Evolutionary conservation across 2,888 invertebrate species (phyloP), one percentile per base, ranked within the genome.

Genomic region (Listrodromus nycthemerus): DNA sequence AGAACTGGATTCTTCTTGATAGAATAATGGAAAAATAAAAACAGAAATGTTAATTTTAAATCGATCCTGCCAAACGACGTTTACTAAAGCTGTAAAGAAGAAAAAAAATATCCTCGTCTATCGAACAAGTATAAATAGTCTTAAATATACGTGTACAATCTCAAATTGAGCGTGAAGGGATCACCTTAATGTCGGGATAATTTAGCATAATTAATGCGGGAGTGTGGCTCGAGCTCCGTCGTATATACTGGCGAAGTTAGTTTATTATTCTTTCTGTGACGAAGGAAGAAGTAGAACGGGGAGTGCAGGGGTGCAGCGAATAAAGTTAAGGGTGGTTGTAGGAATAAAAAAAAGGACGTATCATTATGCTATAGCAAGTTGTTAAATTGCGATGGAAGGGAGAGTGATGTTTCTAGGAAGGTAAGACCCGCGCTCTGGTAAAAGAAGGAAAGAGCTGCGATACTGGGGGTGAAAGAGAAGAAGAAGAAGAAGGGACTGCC

Each of bases 141-240:
- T 65, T 45, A 55, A 37, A 37, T 24, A 10, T 61, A 58, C 58
- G 50, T 48, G 67, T 37, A 58, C 55, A 76, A 80, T 83, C 75
- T 65, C 50, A 70, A 79, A 37, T 66, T 16, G 63, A 79, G 78
- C 79, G 70, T 77, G 67, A 85, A 82, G 66, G 58, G 71, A 74
- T 78, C 83, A 80, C 76, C 30, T 77, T 24, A 80, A 70, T 70
- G 50, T 82, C 77, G 52, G 27, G 63, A 82, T 85, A 85, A 82
- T 82, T 82, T 79, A 81, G 74, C 63, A 75, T 80, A 61, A 83
- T 74, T 77, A 74, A 82, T 83, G 74, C 71, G 67, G 73, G 55
- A 80, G 65, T 70, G 67, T 61, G 63, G 30, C 61, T 37, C 19
- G 69, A 21, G 33, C 37, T 16, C 13, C 37, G 58, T 24, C 37